Base-by-base conservation (phyloP, 2,888 invertebrate species). In the Archips crataeganus region DNA sequence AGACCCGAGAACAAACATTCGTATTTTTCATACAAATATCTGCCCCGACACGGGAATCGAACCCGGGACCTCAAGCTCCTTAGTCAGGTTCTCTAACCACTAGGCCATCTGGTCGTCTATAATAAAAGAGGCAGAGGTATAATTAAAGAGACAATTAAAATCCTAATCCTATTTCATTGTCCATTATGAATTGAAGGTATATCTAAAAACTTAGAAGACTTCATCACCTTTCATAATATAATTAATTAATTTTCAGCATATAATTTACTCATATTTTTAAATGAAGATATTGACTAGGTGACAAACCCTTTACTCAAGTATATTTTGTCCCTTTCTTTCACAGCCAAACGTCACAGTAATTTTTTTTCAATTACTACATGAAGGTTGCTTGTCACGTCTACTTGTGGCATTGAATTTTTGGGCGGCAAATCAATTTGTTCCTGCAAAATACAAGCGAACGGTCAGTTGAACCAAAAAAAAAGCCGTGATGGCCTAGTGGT, bases 361-460 rank as follows among this genome's bases (percentile, higher is more conserved):
- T 54, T 54, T 54, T 54, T 54, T 54, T 54, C 2, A 51, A 54
- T 54, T 9, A 23, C 6, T 54, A 15, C 9, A 54, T 23, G 54
- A 54, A 54, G 54, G 54, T 15, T 54, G 15, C 23, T 23, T 23
- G 54, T 23, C 15, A 23, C 23, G 23, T 54, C n/a, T 5, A 51
- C 51, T 51, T 15, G 51, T 51, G 51, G 15, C 51, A 51, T 51
- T 54, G 54, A 54, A 54, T 49, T 11, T n/a, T 23, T n/a, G 51
- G 13, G 15, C 51, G 51, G n/a, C n/a, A n/a, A 45, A 45, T 45
- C 45, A 51, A 15, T 51, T 15, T 5, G 13, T 51, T 51, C 51
- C 15, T 51, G 3, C n/a, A 51, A 51, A n/a, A 39, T 39, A 39
- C 4, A 49, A n/a, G 0, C 2, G 2, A 49, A 49, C 0, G 23